A percentile compares a stretch with the other conserved stretches of the same genome.
These are phyloP conservation scores for Andrena hattorfiana DNA, from an alignment of 2,888 invertebrate species.

Conservation along the genomic window DNA sequence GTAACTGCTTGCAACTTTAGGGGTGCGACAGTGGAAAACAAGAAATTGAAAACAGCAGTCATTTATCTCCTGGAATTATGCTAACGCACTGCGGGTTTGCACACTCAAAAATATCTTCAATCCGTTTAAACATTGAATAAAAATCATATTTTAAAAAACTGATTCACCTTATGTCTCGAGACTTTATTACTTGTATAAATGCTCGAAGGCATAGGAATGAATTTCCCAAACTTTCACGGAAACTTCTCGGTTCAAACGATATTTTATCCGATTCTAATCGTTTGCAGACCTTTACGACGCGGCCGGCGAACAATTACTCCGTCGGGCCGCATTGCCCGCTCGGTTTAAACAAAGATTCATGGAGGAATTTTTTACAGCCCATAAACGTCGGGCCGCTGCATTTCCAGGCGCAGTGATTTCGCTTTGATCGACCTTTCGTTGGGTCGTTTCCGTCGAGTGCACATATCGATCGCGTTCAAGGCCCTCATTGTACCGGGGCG, in stretches of 20 bases:
- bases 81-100: neutral
- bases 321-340: neutral
- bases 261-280: neutral
- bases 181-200: no score
- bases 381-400: conserved; percentile 51
- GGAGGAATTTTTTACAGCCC: conserved; percentile 50
- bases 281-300: neutral
- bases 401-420: conserved; percentile 74
- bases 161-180: neutral
- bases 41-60: conserved; percentile 34
- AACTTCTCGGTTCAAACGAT: neutral
- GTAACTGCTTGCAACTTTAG: conserved; percentile 40
- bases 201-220: no score
- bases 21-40: conserved; percentile 42
- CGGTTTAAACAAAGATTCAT: conserved; percentile 44
- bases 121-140: neutral
- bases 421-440: conserved; percentile 79
- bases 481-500: conserved; percentile 82
- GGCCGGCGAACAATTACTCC: neutral
- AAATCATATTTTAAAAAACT: neutral
- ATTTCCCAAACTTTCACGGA: no score
- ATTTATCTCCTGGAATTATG: conserved; percentile 14
- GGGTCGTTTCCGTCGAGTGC: conserved; percentile 82
- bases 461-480: conserved; percentile 81
- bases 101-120: neutral